Base-by-base conservation (phyloP, 2,888 invertebrate genomes). In the Callimorpha dominula region DNA sequence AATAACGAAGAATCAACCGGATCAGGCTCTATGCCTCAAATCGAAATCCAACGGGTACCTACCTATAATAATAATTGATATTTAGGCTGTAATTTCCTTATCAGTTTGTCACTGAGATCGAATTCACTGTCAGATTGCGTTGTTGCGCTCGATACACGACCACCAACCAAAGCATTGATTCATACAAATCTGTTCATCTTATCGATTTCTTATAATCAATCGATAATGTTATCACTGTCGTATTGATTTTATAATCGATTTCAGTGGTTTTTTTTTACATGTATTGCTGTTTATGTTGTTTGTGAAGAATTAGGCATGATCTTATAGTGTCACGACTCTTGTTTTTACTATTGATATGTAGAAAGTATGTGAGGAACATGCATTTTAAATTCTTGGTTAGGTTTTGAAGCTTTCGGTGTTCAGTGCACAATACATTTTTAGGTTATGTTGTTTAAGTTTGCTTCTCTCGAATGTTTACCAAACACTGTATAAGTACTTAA, bases 41-140 rank as follows among this genome's bases (percentile, higher is more conserved):
- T 94, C 80, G 91, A 93, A 91, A 93, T 94, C 83, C 91, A 93
- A 86, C 89, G 91, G 92, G 93, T 94, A 94, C 86, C 60, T 68
- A 54, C 40, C 78, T 91, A 93, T 85, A 78, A 74, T 85, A 70
- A 81, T 84, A 80, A 83, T 87, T 89, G 86, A 87, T 88, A 83
- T 82, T 77, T 81, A 82, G 84, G 82, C 87, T 88, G 85, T 81
- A 78, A 73, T 73, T 80, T 69, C 64, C 69, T 80, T 80, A 81
- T 85, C 78, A 79, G 75, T 72, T 64, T 78, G 81, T 69, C 49
- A 54, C 64, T 71, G 73, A 70, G 71, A 78, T 71, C 67, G 65
- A 74, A 46, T 60, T 62, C 71, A 71, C 46, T 73, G 72, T 79
- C 75, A 7, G 73, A 76, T 65, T 65, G 68, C 50, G 52, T 62